A percentile compares a stretch with the other conserved stretches of the same genome.
These are phyloP conservation scores for Drosophila robusta DNA, from an alignment of 2,888 invertebrate genomes.

Conservation along the genomic window DNA sequence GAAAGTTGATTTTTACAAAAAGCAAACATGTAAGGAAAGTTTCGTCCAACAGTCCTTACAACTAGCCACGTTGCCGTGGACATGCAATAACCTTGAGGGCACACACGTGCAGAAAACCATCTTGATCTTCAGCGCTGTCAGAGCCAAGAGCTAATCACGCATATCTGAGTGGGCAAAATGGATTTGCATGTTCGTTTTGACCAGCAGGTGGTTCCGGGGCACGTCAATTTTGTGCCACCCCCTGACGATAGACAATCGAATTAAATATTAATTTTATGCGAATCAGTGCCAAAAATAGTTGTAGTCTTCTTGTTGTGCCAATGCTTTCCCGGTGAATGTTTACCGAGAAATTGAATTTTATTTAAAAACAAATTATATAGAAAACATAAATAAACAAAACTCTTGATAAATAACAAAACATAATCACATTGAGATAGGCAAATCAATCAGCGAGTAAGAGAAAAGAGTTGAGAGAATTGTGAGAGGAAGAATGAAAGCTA, in stretches of 20 bases:
- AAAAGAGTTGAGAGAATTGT: constrained; percentile 19
- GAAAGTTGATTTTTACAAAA: constrained; percentile 20
- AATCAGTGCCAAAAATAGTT: constrained; percentile 36
- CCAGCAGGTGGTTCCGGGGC: constrained; percentile 35
- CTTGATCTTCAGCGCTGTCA: constrained; percentile 45
- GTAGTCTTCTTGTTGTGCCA: constrained; percentile 3
- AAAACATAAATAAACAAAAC: constrained; percentile 61
- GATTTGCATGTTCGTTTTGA: constrained; percentile 23
- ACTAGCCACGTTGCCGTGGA: constrained; percentile 9
- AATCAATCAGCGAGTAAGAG: constrained; percentile 34
- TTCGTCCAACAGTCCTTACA: not conserved
- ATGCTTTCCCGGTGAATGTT: constrained; percentile 31
- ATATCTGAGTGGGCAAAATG: constrained; percentile 24
- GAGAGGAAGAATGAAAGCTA: not conserved
- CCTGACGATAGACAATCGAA: constrained; percentile 1
- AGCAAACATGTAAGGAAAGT: constrained; percentile 14
- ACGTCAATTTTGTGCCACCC: constrained; percentile 13
- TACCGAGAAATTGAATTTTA: constrained; percentile 46
- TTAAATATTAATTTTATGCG: constrained; percentile 46
- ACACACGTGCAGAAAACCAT: constrained; percentile 15
- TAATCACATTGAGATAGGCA: constrained; percentile 21
- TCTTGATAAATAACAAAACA: constrained; percentile 21
- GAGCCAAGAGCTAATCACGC: constrained; percentile 57
- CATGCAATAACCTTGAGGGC: constrained; percentile 54
- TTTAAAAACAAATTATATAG: constrained; percentile 45